Conservation (phyloP, 1,140 invertebrate genomes). For the Nebria ingens region DNA sequence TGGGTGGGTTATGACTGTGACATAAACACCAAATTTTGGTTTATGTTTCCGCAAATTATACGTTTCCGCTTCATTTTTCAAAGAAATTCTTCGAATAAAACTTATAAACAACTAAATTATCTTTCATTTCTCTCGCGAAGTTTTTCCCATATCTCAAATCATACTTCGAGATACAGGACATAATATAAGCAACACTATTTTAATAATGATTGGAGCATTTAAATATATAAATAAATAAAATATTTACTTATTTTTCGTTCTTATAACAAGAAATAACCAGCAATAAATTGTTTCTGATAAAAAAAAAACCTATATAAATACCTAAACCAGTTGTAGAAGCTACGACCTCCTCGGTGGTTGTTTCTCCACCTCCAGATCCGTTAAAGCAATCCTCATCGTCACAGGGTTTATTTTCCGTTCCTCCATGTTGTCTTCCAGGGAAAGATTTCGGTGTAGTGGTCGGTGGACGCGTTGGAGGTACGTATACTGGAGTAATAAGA, state of each 20-base stretch:
- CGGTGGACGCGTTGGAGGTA: conserved; percentile 66
- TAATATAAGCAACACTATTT: too few relatives aligned
- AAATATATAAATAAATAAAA: background rate
- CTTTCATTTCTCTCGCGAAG: too few relatives aligned
- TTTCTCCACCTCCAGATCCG: conserved; percentile 57
- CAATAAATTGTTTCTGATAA: too few relatives aligned
- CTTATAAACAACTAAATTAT: too few relatives aligned
- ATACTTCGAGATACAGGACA: too few relatives aligned
- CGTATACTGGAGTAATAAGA: conserved; percentile 84
- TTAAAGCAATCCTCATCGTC: conserved; percentile 73
- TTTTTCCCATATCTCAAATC: too few relatives aligned
- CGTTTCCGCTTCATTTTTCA: too few relatives aligned
- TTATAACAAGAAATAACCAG: conserved; percentile 18
- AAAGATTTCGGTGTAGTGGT: conserved; percentile 40
- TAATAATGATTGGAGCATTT: too few relatives aligned
- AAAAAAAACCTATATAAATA: conserved; percentile 29
- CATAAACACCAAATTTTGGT: too few relatives aligned
- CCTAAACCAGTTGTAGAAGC: conserved; percentile 45
- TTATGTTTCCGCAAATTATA: too few relatives aligned
- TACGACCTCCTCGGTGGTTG: conserved; percentile 49
- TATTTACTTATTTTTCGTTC: conserved; percentile 19
- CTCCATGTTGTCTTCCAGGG: conserved; percentile 19
- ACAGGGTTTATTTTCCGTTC: conserved; percentile 43
- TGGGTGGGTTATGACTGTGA: background rate
- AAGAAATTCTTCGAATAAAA: too few relatives aligned